Conservation (phyloP, 2,888 invertebrate species). For the Chorisops tibialis region DNA sequence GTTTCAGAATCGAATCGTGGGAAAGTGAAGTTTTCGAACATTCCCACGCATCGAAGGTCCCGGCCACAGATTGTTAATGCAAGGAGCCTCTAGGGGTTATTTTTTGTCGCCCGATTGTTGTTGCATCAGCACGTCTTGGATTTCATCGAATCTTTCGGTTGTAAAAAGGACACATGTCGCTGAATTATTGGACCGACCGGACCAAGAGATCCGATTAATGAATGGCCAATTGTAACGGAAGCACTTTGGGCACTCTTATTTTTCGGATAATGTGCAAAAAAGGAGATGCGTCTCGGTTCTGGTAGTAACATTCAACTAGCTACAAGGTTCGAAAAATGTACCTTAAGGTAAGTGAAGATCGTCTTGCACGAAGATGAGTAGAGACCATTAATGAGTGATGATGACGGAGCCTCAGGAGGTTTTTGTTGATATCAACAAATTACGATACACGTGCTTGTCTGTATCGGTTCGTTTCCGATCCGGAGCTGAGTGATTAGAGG, state of each 20-base stretch:
- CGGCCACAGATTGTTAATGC: not conserved
- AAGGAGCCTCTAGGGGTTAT: not conserved
- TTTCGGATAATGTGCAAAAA: constrained; percentile 19
- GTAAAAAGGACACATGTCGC: constrained; percentile 24
- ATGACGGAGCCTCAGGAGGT: too few relatives aligned
- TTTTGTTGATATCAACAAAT: too few relatives aligned
- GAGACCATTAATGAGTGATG: too few relatives aligned
- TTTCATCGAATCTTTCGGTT: not conserved
- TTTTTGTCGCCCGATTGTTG: not conserved
- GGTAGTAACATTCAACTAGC: too few relatives aligned
- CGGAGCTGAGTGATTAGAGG: too few relatives aligned
- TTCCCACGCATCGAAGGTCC: constrained; percentile 46
- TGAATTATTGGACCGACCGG: not conserved
- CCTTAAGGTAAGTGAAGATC: too few relatives aligned
- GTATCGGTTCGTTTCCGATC: too few relatives aligned
- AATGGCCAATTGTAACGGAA: constrained; percentile 28
- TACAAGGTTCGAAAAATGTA: too few relatives aligned
- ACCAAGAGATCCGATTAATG: constrained; percentile 7
- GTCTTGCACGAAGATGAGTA: too few relatives aligned
- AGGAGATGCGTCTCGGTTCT: too few relatives aligned
- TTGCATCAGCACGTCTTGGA: constrained; percentile 5
- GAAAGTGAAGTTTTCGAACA: constrained; percentile 48
- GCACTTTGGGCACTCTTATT: constrained; percentile 9
- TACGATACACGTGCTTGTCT: too few relatives aligned
- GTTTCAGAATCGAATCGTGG: constrained; percentile 43